Conservation (phyloP, 1,140 invertebrate genomes). For the Micrasema minimum region DNA sequence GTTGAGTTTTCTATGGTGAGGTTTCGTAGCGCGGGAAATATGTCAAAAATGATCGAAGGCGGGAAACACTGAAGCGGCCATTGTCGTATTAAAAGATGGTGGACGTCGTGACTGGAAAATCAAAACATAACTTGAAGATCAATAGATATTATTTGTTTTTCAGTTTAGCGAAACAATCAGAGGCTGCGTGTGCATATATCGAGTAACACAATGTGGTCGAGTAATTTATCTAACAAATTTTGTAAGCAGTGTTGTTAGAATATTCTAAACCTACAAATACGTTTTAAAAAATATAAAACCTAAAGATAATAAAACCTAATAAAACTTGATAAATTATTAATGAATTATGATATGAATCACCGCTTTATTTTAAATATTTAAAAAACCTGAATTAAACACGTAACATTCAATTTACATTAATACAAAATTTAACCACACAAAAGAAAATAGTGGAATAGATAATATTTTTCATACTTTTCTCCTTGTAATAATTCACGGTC, state of each 20-base stretch:
- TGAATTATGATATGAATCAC: not conserved
- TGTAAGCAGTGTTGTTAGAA: not conserved
- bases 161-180: not conserved
- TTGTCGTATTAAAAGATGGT: constrained; percentile 6
- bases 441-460: not conserved
- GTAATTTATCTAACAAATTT: not conserved
- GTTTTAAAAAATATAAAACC: not conserved
- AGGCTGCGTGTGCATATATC: not conserved
- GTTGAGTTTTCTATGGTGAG: constrained; percentile 2
- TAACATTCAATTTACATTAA: not conserved
- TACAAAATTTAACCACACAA: not conserved
- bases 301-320: not conserved
- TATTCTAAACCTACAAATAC: not conserved
- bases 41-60: not conserved
- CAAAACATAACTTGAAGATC: no score
- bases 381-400: not conserved
- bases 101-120: constrained; percentile 11
- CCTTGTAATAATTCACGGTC: not conserved
- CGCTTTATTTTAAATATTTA: not conserved
- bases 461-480: not conserved
- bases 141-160: not conserved
- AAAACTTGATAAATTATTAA: not conserved
- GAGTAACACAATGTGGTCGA: no score
- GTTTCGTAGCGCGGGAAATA: constrained; percentile 7
- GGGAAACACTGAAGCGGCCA: constrained; percentile 23